Percentiles rank a stretch among this genome's conserved stretches.
These are phyloP conservation scores for Halichoeres trimaculatus DNA, from an alignment of 2,113 vertebrate species.

Conservation along the genomic window DNA sequence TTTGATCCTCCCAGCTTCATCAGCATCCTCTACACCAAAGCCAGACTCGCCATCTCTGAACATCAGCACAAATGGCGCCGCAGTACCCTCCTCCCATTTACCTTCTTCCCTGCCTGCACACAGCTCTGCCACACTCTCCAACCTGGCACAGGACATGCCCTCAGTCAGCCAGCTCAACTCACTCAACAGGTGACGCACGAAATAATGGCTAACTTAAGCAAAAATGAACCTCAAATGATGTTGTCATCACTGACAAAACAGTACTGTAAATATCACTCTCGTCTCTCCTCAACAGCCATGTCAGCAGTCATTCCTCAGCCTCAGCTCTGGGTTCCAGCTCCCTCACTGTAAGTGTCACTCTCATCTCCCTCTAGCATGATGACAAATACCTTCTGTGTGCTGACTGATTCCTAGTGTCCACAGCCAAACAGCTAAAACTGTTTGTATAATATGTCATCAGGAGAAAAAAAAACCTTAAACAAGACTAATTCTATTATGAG, in stretches of 20 bases:
- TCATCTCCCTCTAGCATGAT: not conserved
- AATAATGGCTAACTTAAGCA: not conserved
- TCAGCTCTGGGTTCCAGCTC: conserved; percentile 86
- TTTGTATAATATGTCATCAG: no score
- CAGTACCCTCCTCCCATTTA: conserved; percentile 84
- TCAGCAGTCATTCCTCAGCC: conserved; percentile 86
- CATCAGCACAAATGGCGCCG: conserved; percentile 77
- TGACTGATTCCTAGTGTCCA: no score
- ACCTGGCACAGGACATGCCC: conserved; percentile 86
- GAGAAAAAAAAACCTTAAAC: no score
- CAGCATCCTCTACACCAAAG: conserved; percentile 87
- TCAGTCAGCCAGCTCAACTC: conserved; percentile 84
- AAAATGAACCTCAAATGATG: not conserved
- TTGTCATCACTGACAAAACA: not conserved
- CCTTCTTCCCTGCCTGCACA: conserved; percentile 84
- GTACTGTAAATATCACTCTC: conserved; percentile 25
- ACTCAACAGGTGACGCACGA: conserved; percentile 88
- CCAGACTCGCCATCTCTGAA: conserved; percentile 87
- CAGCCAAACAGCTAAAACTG: no score
- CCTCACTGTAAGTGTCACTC: conserved; percentile 85
- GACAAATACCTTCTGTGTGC: not conserved
- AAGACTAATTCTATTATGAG: no score
- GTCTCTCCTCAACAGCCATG: conserved; percentile 84
- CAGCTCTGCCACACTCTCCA: conserved; percentile 80
- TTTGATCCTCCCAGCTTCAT: conserved; percentile 77